Evolutionary conservation across 2,888 invertebrate genomes (phyloP).

Genomic region (Atherix ibis): DNA sequence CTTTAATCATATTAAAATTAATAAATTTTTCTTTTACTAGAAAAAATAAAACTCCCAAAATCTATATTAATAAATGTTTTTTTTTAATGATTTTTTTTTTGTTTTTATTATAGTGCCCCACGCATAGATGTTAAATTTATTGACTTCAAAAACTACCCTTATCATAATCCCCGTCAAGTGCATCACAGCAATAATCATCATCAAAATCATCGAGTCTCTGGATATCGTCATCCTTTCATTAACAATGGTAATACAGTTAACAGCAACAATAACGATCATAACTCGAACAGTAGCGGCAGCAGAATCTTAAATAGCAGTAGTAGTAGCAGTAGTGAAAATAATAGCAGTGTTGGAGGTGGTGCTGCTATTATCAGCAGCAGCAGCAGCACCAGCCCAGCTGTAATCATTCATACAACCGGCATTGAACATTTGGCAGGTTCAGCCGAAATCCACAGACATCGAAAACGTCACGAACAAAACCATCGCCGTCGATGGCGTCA

Average conservation of each 20-base stretch:
- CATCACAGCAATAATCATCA: slow-evolving; percentile 4
- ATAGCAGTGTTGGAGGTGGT: too few species aligned
- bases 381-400: slow-evolving; percentile 2
- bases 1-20: too few species aligned
- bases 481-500: slow-evolving; percentile 5
- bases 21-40: neutral
- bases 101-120: slow-evolving; percentile 20
- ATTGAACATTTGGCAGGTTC: slow-evolving; percentile 2
- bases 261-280: too few species aligned
- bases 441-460: slow-evolving; percentile 3
- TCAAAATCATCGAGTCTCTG: slow-evolving; percentile 2
- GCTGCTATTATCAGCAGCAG: neutral
- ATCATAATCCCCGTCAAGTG: neutral
- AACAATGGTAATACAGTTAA: too few species aligned
- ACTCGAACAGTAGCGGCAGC: too few species aligned
- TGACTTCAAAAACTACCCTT: slow-evolving; percentile 17
- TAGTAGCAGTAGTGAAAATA: too few species aligned
- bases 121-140: slow-evolving; percentile 25
- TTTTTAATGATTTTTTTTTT: neutral
- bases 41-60: slow-evolving; percentile 1
- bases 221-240: slow-evolving; percentile 3
- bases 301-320: too few species aligned
- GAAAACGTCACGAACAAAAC: slow-evolving; percentile 7
- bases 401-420: slow-evolving; percentile 2
- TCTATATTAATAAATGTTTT: neutral